Conservation (phyloP, 2,888 invertebrate genomes). For the Brenthis ino region DNA sequence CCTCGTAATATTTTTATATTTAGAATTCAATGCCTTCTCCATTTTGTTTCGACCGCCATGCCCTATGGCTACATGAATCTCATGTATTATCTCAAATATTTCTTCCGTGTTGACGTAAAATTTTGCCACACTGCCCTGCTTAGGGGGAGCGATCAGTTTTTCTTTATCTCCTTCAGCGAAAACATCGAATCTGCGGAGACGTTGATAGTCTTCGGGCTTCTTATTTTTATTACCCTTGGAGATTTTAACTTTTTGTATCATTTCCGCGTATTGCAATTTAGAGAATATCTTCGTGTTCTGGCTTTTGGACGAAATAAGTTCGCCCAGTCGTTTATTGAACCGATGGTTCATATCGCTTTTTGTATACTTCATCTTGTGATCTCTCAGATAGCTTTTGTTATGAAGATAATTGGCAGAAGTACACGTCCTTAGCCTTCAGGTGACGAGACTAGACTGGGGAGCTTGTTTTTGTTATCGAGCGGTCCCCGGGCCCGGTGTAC, state of each 20-base stretch:
- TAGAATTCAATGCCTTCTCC: constrained; percentile 33
- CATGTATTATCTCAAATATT: constrained; percentile 45
- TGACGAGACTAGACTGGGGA: constrained; percentile 4
- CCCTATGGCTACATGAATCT: constrained; percentile 40
- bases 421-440: neutral
- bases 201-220: constrained; percentile 39
- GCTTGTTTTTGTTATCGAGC: constrained; percentile 3
- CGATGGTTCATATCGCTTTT: constrained; percentile 28
- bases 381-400: constrained; percentile 7
- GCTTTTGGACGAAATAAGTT: constrained; percentile 24
- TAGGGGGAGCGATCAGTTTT: constrained; percentile 39
- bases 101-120: constrained; percentile 39
- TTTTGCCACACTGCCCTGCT: constrained; percentile 21
- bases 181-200: constrained; percentile 38
- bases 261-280: constrained; percentile 27
- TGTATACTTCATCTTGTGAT: constrained; percentile 15
- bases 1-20: constrained; percentile 40
- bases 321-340: constrained; percentile 22
- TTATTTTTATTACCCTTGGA: constrained; percentile 29
- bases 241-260: constrained; percentile 35
- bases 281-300: constrained; percentile 36
- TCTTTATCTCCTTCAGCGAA: constrained; percentile 34
- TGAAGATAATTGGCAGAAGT: neutral
- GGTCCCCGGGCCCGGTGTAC: constrained; percentile 9
- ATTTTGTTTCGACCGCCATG: constrained; percentile 38